Base-by-base conservation (phyloP, 2,113 vertebrate species). In the Ophiodon elongatus region DNA sequence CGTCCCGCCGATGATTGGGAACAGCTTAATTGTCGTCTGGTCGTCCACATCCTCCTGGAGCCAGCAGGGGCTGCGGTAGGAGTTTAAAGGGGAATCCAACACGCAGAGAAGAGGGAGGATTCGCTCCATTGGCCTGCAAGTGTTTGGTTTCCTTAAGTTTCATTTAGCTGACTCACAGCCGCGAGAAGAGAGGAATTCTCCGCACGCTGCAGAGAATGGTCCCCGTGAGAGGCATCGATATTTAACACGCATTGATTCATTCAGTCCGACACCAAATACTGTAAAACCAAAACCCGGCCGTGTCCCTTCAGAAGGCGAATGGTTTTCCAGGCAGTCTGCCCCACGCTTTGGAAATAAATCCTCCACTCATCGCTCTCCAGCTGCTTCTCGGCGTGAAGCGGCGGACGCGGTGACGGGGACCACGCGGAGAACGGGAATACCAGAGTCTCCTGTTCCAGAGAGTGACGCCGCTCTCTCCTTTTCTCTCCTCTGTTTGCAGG, bases 401-500 rank as follows among this genome's bases (percentile, higher is more conserved):
- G 68, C 54, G 1, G 76, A 27, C 21, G 14, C 47, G 0, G 59
- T 54, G 73, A 80, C 37, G 17, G 1, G 73, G n/a, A n/a, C 73
- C 80, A 37, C 54, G 77, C 29, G 74, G 77, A 56, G 77, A 84
- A 50, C 0, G 39, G 47, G 41, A 79, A 69, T 9, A 11, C 63
- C 13, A 6, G 60, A 57, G 35, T 62, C 75, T 67, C 35, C 64
- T 23, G 41, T 45, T 77, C 31, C 68, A 43, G 25, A 79, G 41
- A 43, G 2, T 85, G 85, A 89, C 64, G 6, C 37, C 10, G 41
- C 47, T 71, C n/a, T 71, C 0, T 64, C 29, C n/a, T 45, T 66
- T 19, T 31, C 17, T 25, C 1, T n/a, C 6, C 31, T 29, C 27
- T 69, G 63, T 66, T 74, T 66, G 52, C 82, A 96, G 95, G 87